Evolutionary conservation across 2,888 invertebrate species (phyloP).

Genomic region (Agonopterix arenella): DNA sequence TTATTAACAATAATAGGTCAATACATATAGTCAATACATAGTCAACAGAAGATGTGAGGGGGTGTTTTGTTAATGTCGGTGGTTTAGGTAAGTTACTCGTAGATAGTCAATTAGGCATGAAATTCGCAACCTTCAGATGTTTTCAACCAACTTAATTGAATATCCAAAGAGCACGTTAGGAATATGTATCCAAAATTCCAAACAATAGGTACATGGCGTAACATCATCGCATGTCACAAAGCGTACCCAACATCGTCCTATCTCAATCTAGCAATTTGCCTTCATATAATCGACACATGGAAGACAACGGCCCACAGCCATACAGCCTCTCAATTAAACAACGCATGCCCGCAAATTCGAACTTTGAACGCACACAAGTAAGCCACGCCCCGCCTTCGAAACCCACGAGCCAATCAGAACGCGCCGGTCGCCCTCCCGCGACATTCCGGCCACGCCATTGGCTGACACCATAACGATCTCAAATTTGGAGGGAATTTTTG

Average conservation of each 20-base stretch:
- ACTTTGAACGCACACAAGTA: slow-evolving; percentile 41
- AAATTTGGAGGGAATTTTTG: slow-evolving; percentile 64
- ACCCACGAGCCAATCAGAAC: slow-evolving; percentile 49
- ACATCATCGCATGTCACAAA: neutral
- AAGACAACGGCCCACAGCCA: slow-evolving; percentile 18
- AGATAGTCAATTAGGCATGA: too few species aligned
- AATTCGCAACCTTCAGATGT: too few species aligned
- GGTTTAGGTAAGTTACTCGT: too few species aligned
- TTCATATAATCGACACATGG: slow-evolving; percentile 28
- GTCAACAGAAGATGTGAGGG: too few species aligned
- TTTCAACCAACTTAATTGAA: too few species aligned
- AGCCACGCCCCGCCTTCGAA: slow-evolving; percentile 44
- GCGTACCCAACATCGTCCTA: neutral
- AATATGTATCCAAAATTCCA: too few species aligned
- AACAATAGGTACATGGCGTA: neutral
- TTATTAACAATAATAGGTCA: too few species aligned
- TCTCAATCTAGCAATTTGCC: slow-evolving; percentile 30
- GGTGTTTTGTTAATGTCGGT: too few species aligned
- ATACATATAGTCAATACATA: too few species aligned
- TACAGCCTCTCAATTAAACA: slow-evolving; percentile 47
- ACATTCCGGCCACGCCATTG: slow-evolving; percentile 42
- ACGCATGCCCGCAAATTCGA: slow-evolving; percentile 35
- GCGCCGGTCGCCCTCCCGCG: slow-evolving; percentile 52
- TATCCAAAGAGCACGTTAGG: too few species aligned
- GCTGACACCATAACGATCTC: slow-evolving; percentile 56